Evolutionary conservation across 2,797 vertebrate genomes (phyloP), one percentile per base, ranked within the genome.

Genomic region (Tiaroga cobitis): DNA sequence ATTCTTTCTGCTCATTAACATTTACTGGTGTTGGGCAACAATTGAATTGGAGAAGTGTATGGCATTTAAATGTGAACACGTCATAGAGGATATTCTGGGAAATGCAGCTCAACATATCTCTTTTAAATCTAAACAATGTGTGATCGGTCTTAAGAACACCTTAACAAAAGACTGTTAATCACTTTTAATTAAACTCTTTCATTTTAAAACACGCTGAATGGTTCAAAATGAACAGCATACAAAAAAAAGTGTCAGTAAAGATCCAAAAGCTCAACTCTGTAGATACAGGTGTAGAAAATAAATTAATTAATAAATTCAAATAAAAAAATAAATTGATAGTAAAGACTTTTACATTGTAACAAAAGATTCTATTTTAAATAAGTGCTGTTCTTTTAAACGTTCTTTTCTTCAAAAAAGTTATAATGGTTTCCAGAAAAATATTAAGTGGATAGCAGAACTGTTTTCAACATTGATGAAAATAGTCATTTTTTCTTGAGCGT

Each of bases 1-100:
- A 85, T 80, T 81, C 83, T 80, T 87, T 83, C 54, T 83, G 67
- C 80, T 85, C 87, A 89, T 86, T 88, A 88, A 87, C 85, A 89
- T 88, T 87, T 83, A 78, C 73, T 59, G 54, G 49, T 76, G 80
- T 82, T 41, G 43, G 56, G 46, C 43, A 75, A 86, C 43, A 73
- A 63, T 46, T 80, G 63, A 74, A 81, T 70, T 51, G n/a, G 67
- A 68, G 76, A 75, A 15, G n/a, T 49, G 75, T 69, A 49, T 85
- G 72, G 73, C 74, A 79, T 85, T 86, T 85, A 83, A 81, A 67
- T 54, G 21, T 10, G 24, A 59, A 68, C 32, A 32, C 39, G 13
- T 61, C 26, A 43, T 8, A 59, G 67, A 49, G 54, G n/a, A 63
- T 34, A 70, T 19, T 24, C 51, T 32, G 2, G 26, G 26, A 80